Evolutionary conservation across 2,888 invertebrate species (phyloP).

Genomic region (Acutogordius australiensis): DNA sequence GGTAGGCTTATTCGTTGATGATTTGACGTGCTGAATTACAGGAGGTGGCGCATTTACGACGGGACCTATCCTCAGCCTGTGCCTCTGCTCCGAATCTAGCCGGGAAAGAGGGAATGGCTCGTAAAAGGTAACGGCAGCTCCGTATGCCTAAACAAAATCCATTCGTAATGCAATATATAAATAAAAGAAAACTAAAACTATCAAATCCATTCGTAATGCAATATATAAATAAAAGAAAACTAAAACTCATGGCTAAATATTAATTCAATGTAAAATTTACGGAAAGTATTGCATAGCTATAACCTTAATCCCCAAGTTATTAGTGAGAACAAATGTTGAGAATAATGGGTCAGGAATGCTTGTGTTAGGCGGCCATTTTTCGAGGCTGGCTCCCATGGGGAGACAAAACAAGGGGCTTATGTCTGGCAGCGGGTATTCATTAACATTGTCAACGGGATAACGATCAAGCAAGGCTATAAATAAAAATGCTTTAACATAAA

Average conservation of each 20-base stretch:
- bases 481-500: too few species aligned
- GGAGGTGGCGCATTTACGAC: too few species aligned
- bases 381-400: constrained; percentile 87
- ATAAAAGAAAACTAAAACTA: too few species aligned
- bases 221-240: too few species aligned
- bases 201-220: too few species aligned
- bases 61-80: constrained; percentile 15
- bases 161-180: too few species aligned
- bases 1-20: neutral
- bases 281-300: too few species aligned
- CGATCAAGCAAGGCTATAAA: constrained; percentile 15
- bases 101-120: constrained; percentile 35
- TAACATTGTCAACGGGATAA: constrained; percentile 22
- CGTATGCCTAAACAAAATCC: constrained; percentile 58
- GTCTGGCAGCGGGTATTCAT: constrained; percentile 50
- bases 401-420: constrained; percentile 85
- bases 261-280: too few species aligned
- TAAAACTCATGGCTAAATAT: too few species aligned
- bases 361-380: constrained; percentile 70
- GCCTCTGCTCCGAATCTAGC: constrained; percentile 42
- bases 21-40: too few species aligned
- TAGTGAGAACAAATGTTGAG: constrained; percentile 76
- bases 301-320: constrained; percentile 18
- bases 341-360: constrained; percentile 58
- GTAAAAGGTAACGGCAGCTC: constrained; percentile 86